These are phyloP conservation scores for Temnopleurus reevesii DNA, from an alignment of 53 echinoderm and acorn worm species.

Conservation along the genomic window DNA sequence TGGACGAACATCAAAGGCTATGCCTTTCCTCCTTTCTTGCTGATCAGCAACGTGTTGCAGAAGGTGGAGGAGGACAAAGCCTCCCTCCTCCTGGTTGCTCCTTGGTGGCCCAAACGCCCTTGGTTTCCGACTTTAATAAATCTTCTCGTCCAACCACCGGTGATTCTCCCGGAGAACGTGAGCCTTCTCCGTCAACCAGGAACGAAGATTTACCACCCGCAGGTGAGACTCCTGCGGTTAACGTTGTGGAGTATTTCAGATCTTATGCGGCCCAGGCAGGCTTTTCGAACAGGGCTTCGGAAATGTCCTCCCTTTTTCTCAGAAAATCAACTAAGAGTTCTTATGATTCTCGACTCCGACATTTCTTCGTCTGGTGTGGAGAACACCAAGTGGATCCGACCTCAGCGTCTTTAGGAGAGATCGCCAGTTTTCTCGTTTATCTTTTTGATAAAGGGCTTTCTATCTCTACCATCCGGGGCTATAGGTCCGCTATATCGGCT, in stretches of 20 bases:
- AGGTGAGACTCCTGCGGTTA: background rate
- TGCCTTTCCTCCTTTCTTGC: no score
- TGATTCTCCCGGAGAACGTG: background rate
- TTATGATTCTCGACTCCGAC: conserved; percentile 31
- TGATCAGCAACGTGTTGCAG: no score
- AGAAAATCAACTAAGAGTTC: conserved; percentile 11
- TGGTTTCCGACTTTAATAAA: conserved; percentile 52
- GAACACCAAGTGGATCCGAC: conserved; percentile 26
- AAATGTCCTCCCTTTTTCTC: conserved; percentile 18
- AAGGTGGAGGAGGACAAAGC: conserved; percentile 39
- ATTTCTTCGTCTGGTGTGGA: conserved; percentile 12
- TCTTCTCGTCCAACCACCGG: background rate
- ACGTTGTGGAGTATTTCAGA: conserved; percentile 49
- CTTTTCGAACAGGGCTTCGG: conserved; percentile 32
- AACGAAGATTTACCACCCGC: background rate
- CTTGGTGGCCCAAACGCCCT: conserved; percentile 51
- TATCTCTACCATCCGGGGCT: background rate
- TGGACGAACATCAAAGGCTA: no score
- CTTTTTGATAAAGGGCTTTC: conserved; percentile 10
- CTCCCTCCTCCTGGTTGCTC: conserved; percentile 56
- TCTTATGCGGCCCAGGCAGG: background rate
- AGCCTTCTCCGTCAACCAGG: conserved; percentile 27
- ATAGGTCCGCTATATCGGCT: conserved; percentile 40
- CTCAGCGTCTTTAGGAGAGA: conserved; percentile 33
- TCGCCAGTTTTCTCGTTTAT: conserved; percentile 12